These are phyloP conservation scores for Drosophila maculinotata DNA, from an alignment of 2,888 invertebrate species.

Conservation along the genomic window DNA sequence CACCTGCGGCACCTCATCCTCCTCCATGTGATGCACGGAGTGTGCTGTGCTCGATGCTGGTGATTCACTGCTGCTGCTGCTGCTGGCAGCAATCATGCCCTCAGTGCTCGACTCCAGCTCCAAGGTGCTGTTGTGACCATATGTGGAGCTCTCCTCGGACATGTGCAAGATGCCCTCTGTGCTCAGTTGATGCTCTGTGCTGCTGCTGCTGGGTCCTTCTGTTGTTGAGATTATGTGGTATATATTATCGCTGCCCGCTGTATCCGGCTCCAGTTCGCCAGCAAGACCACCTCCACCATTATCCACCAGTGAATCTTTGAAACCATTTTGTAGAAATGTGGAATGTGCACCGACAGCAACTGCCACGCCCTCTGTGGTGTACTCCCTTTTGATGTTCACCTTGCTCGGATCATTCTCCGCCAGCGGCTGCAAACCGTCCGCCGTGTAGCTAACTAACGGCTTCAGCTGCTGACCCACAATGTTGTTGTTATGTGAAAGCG, in stretches of 20 bases:
- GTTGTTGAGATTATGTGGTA: conserved; percentile 81
- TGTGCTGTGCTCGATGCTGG: conserved; percentile 32
- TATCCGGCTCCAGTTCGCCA: conserved; percentile 74
- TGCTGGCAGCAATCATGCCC: conserved; percentile 16
- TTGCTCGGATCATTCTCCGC: conserved; percentile 78
- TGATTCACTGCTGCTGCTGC: conserved; percentile 35
- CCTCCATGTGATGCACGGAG: conserved; percentile 66
- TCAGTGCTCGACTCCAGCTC: conserved; percentile 60
- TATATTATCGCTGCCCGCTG: conserved; percentile 82
- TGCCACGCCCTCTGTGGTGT: conserved; percentile 71
- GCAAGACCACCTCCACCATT: conserved; percentile 34
- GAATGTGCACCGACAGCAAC: conserved; percentile 16
- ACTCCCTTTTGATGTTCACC: conserved; percentile 81
- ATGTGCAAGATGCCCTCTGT: conserved; percentile 29
- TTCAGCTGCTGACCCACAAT: conserved; percentile 27
- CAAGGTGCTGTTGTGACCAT: conserved; percentile 21
- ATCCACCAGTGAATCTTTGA: conserved; percentile 49
- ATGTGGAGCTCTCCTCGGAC: conserved; percentile 16
- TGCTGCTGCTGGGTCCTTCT: conserved; percentile 66
- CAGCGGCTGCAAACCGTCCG: conserved; percentile 62
- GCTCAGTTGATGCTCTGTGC: conserved; percentile 18
- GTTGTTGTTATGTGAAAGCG: conserved; percentile 34
- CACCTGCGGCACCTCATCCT: conserved; percentile 74
- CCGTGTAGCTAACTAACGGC: conserved; percentile 56
- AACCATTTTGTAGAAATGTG: conserved; percentile 49